phyloP scores from a whole-genome alignment of 2,113 vertebrate genomes.

The Eulemur macaco region DNA sequence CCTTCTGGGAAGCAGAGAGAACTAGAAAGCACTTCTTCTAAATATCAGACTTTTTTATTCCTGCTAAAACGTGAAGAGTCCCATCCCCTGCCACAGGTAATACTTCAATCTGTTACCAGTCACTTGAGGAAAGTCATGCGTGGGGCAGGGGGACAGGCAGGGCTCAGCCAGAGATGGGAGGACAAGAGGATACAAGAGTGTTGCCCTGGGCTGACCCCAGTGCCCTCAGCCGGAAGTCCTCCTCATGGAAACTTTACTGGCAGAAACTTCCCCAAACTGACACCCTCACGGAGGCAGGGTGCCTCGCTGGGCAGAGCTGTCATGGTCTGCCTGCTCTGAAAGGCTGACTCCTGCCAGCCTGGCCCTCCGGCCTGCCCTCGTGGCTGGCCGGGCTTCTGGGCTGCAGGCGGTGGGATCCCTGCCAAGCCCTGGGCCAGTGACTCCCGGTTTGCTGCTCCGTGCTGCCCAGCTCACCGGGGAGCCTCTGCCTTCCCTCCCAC shows the following conservation, averaged over 20 bases:
- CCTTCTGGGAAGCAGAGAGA: background rate
- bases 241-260: slow-evolving; percentile 45
- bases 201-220: background rate
- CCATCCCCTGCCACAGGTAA: background rate
- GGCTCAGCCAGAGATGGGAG: background rate
- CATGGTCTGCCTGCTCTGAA: slow-evolving; percentile 33
- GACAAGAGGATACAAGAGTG: background rate
- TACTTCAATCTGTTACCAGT: background rate
- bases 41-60: background rate
- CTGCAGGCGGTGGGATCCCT: background rate
- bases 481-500: background rate
- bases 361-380: background rate
- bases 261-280: slow-evolving; percentile 37
- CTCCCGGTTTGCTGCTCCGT: background rate
- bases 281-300: background rate
- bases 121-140: background rate
- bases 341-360: background rate
- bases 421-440: slow-evolving; percentile 23
- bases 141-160: background rate
- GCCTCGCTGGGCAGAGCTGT: background rate
- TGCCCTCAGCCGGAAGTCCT: background rate
- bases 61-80: background rate
- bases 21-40: background rate
- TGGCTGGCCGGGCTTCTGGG: background rate
- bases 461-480: background rate